Conservation (phyloP, 2,113 vertebrate species). For the Leucosticte australis region DNA sequence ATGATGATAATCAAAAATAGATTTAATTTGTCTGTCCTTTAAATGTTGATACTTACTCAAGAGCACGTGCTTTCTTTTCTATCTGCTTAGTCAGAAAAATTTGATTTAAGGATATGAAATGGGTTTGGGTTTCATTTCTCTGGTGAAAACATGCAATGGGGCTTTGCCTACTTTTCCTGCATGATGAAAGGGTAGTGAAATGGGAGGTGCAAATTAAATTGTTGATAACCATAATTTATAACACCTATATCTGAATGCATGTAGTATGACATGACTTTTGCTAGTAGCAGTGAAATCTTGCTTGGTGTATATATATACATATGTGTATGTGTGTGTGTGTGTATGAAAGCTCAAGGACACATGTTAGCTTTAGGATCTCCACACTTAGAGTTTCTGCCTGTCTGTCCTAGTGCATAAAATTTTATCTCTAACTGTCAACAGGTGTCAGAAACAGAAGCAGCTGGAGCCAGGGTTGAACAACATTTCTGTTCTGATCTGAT, state of each 20-base stretch:
- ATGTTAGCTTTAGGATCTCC: not conserved
- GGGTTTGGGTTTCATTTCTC: not conserved
- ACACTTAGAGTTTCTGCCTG: not conserved
- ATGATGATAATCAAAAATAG: not conserved
- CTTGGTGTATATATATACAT: not conserved
- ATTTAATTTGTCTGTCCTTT: not conserved
- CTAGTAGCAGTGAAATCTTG: not conserved
- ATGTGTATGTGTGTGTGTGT: not conserved
- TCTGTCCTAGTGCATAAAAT: slow-evolving; percentile 8
- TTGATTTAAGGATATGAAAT: not conserved
- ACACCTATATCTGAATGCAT: not conserved
- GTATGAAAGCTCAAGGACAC: not conserved
- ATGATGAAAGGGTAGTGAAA: not conserved
- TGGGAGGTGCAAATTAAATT: not conserved
- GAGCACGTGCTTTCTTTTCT: not conserved
- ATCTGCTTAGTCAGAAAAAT: not conserved
- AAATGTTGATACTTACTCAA: not conserved
- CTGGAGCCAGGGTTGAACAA: slow-evolving; percentile 12
- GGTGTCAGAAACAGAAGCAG: slow-evolving; percentile 44
- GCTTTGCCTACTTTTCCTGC: not conserved
- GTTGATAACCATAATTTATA: not conserved
- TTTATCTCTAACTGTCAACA: slow-evolving; percentile 45
- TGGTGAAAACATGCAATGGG: not conserved
- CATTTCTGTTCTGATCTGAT: slow-evolving; percentile 46
- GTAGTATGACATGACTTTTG: not conserved